Base-by-base conservation (phyloP, 2,113 vertebrate species). In the Tetraodon nigroviridis region DNA sequence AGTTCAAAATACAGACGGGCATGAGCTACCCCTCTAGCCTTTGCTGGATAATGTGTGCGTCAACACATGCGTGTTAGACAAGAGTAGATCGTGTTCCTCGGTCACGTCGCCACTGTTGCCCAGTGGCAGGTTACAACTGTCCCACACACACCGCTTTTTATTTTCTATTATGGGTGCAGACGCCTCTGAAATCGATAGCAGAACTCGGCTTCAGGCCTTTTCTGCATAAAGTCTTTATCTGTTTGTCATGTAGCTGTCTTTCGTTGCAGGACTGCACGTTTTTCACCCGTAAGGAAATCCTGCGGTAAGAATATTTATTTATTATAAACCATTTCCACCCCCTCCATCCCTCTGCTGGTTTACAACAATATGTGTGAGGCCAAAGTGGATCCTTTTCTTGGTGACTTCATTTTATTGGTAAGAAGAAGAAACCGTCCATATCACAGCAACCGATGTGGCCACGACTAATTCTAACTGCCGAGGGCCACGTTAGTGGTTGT, bases 221-320 rank as follows among this genome's bases (percentile, higher is more conserved):
- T 0, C 13, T 4, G 32, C 32, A 37, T 32, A 42, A 2, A 10
- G n/a, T 21, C 13, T 40, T 20, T 29, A 44, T 44, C 7, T 37
- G 32, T 37, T 37, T 37, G 32, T 11, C 32, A 6, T 45, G 44
- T 45, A 45, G 44, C n/a, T 74, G 82, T 75, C 6, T 78, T 61
- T 84, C 42, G 56, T 87, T 84, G 55, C 90, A 99, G 97, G 97
- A 99, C 71, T 99, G 97, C 66, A 96, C 95, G 0, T 99, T 98
- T 89, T 99, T 98, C 85, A 98, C 96, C 44, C 92, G 96, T 50
- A 98, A 98, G 79, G 96, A 98, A 89, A 98, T 99, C 68, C 93
- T 99, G 81, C 90, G 95, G 97, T 99, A 88, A 96, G 69, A 52
- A 0, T 21, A 55, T 62, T 15, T 40, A 6, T 22, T 19, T 3